Evolutionary conservation across 2,797 vertebrate species (phyloP).

Genomic region (Sebastes vulpes): DNA sequence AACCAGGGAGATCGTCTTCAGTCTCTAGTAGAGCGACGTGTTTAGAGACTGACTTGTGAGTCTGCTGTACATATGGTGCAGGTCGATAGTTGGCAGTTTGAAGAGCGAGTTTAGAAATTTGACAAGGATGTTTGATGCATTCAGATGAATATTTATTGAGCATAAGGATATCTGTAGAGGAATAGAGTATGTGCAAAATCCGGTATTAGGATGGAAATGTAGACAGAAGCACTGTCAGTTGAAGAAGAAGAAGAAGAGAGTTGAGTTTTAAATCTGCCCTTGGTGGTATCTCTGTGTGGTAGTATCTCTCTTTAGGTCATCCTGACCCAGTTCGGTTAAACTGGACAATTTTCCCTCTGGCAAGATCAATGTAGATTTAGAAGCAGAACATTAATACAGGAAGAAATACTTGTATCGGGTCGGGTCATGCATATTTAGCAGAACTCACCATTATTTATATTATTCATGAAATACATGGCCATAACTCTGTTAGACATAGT

Average conservation of each 20-base stretch:
- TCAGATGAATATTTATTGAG: slow-evolving; percentile 12
- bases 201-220: background rate
- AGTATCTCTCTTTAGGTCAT: background rate
- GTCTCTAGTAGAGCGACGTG: background rate
- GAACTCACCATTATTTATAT: background rate
- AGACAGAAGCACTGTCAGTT: background rate
- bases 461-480: background rate
- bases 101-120: background rate
- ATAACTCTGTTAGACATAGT: background rate
- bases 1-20: background rate
- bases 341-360: background rate
- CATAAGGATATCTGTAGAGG: background rate
- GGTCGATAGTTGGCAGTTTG: background rate
- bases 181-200: background rate
- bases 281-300: background rate
- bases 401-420: background rate
- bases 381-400: background rate
- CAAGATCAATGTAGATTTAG: background rate
- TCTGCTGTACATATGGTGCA: background rate
- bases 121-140: background rate
- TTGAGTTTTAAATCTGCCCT: background rate
- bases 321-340: slow-evolving; percentile 21
- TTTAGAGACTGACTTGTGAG: background rate
- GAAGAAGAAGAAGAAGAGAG: background rate
- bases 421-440: slow-evolving; percentile 8